A percentile compares a stretch with the other conserved stretches of the same genome.
Conservation (phyloP, 1,140 invertebrate genomes). For the Bombus sibiricus region DNA sequence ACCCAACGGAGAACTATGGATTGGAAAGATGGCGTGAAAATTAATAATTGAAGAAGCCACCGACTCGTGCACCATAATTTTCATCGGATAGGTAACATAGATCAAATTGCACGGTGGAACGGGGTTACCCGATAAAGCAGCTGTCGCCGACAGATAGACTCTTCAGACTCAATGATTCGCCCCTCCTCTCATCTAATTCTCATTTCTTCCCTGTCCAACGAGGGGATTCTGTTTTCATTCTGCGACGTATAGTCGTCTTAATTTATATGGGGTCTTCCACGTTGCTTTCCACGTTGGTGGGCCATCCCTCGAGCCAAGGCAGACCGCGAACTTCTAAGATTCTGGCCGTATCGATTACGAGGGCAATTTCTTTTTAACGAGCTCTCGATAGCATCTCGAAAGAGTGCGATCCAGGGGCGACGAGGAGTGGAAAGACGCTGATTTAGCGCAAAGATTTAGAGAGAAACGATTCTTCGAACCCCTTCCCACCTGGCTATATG, state of each 20-base stretch:
- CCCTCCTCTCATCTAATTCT: constrained; percentile 27
- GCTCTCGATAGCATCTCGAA: constrained; percentile 59
- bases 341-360: constrained; percentile 62
- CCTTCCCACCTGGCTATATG: neutral
- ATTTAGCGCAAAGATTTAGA: constrained; percentile 58
- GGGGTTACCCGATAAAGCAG: constrained; percentile 53
- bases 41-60: constrained; percentile 18
- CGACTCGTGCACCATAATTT: constrained; percentile 22
- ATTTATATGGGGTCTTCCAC: constrained; percentile 55
- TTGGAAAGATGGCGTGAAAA: neutral
- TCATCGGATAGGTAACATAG: constrained; percentile 29
- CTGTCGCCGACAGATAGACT: constrained; percentile 61
- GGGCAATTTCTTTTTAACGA: constrained; percentile 72
- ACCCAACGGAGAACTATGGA: neutral
- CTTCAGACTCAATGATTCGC: neutral
- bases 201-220: constrained; percentile 17
- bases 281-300: constrained; percentile 14
- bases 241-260: constrained; percentile 32
- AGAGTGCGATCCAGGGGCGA: neutral
- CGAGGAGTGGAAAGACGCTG: constrained; percentile 6
- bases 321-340: constrained; percentile 31
- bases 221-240: constrained; percentile 34
- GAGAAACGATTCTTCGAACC: neutral
- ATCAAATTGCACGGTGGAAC: constrained; percentile 8
- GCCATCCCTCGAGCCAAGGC: neutral